Conservation (phyloP, 1,140 invertebrate genomes). For the Chironomus tepperi region DNA sequence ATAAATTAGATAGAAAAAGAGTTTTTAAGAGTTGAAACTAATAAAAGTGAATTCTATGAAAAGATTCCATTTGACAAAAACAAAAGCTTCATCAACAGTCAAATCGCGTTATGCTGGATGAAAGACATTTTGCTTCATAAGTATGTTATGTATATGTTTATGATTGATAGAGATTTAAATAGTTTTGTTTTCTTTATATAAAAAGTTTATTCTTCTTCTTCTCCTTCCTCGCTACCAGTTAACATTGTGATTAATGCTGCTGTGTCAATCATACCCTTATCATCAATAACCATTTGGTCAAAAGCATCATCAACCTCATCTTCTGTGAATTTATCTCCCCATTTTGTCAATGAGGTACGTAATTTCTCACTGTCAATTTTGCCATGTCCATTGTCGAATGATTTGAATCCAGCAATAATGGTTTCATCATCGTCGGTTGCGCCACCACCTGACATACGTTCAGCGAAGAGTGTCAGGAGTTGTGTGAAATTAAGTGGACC, state of each 20-base stretch:
- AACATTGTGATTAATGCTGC: conserved; percentile 76
- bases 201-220: conserved; percentile 47
- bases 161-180: not conserved
- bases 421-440: conserved; percentile 87
- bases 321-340: conserved; percentile 90
- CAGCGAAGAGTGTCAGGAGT: conserved; percentile 84
- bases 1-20: not conserved
- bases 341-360: conserved; percentile 88
- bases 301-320: conserved; percentile 91
- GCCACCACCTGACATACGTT: conserved; percentile 70
- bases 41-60: conserved; percentile 15
- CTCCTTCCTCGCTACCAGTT: conserved; percentile 71
- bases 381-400: conserved; percentile 80
- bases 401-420: conserved; percentile 88
- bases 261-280: conserved; percentile 88
- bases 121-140: too few relatives aligned
- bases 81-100: not conserved
- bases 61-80: conserved; percentile 14
- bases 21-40: not conserved
- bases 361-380: conserved; percentile 84
- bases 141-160: not conserved
- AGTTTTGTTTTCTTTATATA: conserved; percentile 18
- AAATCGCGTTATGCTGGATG: too few relatives aligned
- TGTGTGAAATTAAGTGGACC: conserved; percentile 95
- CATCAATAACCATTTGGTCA: conserved; percentile 91